A percentile compares a stretch with the other conserved stretches of the same genome.
Evolutionary conservation across 2,113 vertebrate genomes (phyloP).

Genomic region (Sapayoa aenigma): DNA sequence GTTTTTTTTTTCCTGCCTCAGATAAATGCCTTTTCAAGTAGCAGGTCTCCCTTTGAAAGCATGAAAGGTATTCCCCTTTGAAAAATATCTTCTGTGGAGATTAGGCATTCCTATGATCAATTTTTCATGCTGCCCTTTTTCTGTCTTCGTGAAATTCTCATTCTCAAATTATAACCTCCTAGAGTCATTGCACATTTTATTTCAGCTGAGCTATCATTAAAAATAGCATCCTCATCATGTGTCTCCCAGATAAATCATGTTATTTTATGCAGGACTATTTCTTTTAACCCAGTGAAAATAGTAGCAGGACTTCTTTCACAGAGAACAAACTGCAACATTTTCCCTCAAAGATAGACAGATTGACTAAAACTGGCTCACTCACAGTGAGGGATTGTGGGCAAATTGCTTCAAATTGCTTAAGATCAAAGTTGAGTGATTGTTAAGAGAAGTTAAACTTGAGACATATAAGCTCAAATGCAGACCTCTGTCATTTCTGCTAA

Average conservation of each 20-base stretch:
- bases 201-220: slow-evolving; percentile 53
- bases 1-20: background rate
- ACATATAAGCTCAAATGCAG: background rate
- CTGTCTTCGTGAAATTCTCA: slow-evolving; percentile 17
- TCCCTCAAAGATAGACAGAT: background rate
- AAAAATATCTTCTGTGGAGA: slow-evolving; percentile 16
- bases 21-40: background rate
- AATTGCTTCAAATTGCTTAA: slow-evolving; percentile 5
- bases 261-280: background rate
- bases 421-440: background rate
- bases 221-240: slow-evolving; percentile 7
- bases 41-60: slow-evolving; percentile 27
- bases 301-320: background rate
- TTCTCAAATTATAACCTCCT: slow-evolving; percentile 27
- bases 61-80: slow-evolving; percentile 21
- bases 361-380: background rate
- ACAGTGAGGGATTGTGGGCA: background rate
- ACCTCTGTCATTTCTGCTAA: background rate
- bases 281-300: background rate
- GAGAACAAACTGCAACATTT: background rate
- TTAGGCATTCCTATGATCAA: slow-evolving; percentile 59
- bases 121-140: slow-evolving; percentile 65
- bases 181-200: slow-evolving; percentile 23
- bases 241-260: background rate
- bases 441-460: background rate